Evolutionary conservation across 2,888 invertebrate genomes (phyloP).

Genomic region (Leucozona laternaria): DNA sequence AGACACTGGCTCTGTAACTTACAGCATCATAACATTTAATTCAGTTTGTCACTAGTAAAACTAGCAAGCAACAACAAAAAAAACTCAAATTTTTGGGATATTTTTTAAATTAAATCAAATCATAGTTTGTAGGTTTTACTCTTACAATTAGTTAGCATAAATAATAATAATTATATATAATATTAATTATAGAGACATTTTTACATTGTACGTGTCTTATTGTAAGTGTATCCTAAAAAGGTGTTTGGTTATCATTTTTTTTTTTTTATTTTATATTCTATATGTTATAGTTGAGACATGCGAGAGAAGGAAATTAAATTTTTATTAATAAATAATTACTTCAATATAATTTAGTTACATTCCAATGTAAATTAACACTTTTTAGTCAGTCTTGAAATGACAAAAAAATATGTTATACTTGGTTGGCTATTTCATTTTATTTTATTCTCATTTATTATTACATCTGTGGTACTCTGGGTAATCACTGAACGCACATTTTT

Average conservation of each 20-base stretch:
- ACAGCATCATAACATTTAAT: conserved; percentile 67
- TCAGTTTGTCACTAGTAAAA: conserved; percentile 54
- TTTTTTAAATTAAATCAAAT: conserved; percentile 26
- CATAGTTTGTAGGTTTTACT: conserved; percentile 50
- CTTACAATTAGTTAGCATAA: conserved; percentile 30
- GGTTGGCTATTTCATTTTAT: conserved; percentile 72
- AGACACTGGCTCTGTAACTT: conserved; percentile 63
- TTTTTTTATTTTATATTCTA: conserved; percentile 40
- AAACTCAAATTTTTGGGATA: conserved; percentile 36
- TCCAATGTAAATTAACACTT: conserved; percentile 74
- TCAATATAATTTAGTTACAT: conserved; percentile 54
- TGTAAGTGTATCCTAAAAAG: conserved; percentile 68
- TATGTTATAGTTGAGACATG: conserved; percentile 38
- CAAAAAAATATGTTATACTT: conserved; percentile 63
- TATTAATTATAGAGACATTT: conserved; percentile 34
- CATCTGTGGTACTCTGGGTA: conserved; percentile 69
- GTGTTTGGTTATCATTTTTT: conserved; percentile 69
- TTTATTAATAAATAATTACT: conserved; percentile 20
- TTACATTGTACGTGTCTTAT: conserved; percentile 65
- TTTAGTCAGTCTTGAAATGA: conserved; percentile 45
- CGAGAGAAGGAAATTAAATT: conserved; percentile 25
- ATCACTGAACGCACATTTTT: conserved; percentile 51
- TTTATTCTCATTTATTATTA: conserved; percentile 64
- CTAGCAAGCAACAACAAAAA: conserved; percentile 66
- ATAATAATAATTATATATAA: background rate